Evolutionary conservation across 2,888 invertebrate genomes (phyloP).

Genomic region (Chymomyza amoena): DNA sequence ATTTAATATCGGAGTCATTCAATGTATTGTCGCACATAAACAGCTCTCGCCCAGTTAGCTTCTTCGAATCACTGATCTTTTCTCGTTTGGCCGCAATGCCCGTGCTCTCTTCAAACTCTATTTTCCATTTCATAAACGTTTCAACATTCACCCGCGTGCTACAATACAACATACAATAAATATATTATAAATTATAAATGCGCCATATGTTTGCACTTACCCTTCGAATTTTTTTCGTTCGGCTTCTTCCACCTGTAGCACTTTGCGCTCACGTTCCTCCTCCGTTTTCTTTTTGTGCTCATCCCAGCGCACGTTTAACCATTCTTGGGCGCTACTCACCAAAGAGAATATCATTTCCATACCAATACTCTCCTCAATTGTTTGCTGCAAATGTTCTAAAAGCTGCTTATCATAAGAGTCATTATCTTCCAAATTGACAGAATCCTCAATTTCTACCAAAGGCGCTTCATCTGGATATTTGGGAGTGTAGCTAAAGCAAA

Average conservation of each 20-base stretch:
- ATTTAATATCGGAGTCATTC: slow-evolving; percentile 97
- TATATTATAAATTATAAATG: no score
- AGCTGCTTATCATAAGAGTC: slow-evolving; percentile 82
- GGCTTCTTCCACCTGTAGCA: slow-evolving; percentile 90
- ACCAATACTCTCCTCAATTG: slow-evolving; percentile 91
- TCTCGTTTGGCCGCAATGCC: slow-evolving; percentile 87
- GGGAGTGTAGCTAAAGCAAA: slow-evolving; percentile 90
- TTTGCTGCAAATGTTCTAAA: slow-evolving; percentile 82
- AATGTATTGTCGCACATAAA: slow-evolving; percentile 96
- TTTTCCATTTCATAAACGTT: slow-evolving; percentile 96
- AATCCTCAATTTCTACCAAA: slow-evolving; percentile 86
- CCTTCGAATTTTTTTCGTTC: slow-evolving; percentile 96
- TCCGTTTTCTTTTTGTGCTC: slow-evolving; percentile 85
- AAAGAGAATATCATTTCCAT: slow-evolving; percentile 99
- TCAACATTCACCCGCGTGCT: slow-evolving; percentile 96
- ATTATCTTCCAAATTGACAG: slow-evolving; percentile 86
- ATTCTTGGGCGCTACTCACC: slow-evolving; percentile 95
- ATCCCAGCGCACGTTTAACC: slow-evolving; percentile 93
- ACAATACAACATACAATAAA: neutral
- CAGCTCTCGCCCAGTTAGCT: slow-evolving; percentile 94
- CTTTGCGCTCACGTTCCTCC: slow-evolving; percentile 84
- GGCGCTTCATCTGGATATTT: slow-evolving; percentile 95
- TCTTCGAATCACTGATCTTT: slow-evolving; percentile 86
- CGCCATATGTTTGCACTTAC: neutral
- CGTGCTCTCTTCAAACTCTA: slow-evolving; percentile 93